Percentiles rank a stretch among this genome's conserved stretches.
Evolutionary conservation across 35 echinoderm and acorn worm species (phyloP).

Genomic region (Anneissia japonica): DNA sequence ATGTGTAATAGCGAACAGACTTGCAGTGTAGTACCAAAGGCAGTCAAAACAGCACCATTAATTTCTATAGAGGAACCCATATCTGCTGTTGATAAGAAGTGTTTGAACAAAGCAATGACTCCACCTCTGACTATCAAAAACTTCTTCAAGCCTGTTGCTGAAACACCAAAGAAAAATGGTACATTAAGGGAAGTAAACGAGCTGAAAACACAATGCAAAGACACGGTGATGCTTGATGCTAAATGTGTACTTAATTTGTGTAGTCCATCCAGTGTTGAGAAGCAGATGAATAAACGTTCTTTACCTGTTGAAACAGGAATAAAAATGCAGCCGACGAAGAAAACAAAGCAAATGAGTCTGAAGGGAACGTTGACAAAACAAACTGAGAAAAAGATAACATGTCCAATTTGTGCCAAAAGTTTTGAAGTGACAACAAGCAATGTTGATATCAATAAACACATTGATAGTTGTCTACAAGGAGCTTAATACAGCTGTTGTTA

Average conservation of each 20-base stretch:
- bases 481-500: no score
- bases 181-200: neutral
- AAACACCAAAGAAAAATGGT: neutral
- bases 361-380: conserved; percentile 18
- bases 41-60: conserved; percentile 3
- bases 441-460: conserved; percentile 58
- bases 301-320: conserved; percentile 15
- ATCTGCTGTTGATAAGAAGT: conserved; percentile 47
- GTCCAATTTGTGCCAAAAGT: conserved; percentile 59
- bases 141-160: conserved; percentile 47
- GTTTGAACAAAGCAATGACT: conserved; percentile 81
- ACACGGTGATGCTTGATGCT: neutral
- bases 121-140: conserved; percentile 57
- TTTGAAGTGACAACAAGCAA: conserved; percentile 43
- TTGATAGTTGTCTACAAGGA: conserved; percentile 78
- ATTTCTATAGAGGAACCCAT: conserved; percentile 36
- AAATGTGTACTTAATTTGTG: neutral
- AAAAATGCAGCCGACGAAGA: conserved; percentile 24
- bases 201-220: neutral
- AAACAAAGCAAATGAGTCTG: conserved; percentile 29
- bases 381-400: conserved; percentile 29
- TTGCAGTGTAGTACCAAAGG: neutral
- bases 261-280: conserved; percentile 14
- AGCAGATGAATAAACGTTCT: neutral
- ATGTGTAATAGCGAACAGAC: neutral